A percentile compares a stretch with the other conserved stretches of the same genome.
phyloP scores from a whole-genome alignment of 2,797 vertebrate genomes.

The Galago senegalensis region DNA sequence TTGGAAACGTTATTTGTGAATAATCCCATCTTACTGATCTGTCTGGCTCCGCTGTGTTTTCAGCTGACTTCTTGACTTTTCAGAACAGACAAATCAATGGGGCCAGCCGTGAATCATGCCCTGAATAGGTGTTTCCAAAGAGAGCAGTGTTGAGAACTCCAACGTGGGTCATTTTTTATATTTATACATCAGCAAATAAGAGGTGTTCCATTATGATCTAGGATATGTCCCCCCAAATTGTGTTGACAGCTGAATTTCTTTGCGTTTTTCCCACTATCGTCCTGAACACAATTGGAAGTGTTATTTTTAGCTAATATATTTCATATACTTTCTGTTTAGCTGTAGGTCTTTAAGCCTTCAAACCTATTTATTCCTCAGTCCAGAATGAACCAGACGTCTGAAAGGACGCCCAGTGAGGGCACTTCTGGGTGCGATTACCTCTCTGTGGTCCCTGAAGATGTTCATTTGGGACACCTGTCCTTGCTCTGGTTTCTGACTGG shows the following conservation, averaged over 20 bases:
- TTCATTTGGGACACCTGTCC: accelerated
- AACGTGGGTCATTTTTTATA: accelerated
- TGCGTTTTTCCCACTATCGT: accelerated
- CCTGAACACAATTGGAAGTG: not conserved
- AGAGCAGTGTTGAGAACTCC: accelerated
- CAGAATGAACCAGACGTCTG: not conserved
- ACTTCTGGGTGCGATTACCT: accelerated
- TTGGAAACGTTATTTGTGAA: accelerated
- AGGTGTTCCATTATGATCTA: not conserved
- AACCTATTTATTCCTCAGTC: not conserved
- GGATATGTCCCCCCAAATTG: accelerated
- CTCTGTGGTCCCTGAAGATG: not conserved
- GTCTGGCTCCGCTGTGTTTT: not conserved
- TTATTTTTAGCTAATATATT: too few relatives aligned
- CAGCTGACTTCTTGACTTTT: not conserved
- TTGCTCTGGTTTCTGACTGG: accelerated
- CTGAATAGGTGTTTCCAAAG: not conserved
- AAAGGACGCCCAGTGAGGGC: accelerated
- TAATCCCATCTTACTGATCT: not conserved
- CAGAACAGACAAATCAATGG: not conserved
- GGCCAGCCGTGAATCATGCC: accelerated
- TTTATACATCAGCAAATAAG: accelerated
- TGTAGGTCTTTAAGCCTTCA: too few relatives aligned
- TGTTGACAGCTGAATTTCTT: not conserved
- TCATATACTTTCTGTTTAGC: too few relatives aligned